Percentiles rank a stretch among this genome's conserved stretches.
Evolutionary conservation across 1,140 invertebrate genomes (phyloP).

Genomic region (Euglossa dilemma): DNA sequence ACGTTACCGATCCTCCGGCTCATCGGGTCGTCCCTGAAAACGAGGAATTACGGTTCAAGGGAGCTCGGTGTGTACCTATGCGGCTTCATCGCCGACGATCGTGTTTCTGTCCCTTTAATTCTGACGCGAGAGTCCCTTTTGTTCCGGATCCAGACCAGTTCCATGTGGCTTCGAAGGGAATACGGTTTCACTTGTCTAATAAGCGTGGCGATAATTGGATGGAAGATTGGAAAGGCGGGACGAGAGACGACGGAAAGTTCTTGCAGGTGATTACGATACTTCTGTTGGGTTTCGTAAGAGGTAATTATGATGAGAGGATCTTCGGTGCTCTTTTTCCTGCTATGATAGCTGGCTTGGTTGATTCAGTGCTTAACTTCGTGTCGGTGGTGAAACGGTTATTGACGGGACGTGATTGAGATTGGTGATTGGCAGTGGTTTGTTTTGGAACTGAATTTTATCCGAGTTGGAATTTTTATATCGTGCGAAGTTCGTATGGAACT

Average conservation of each 20-base stretch:
- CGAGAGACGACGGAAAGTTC: not conserved
- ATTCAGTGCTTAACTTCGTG: too few species aligned
- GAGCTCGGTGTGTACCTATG: not conserved
- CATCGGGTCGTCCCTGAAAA: not conserved
- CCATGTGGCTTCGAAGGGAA: not conserved
- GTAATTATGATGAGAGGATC: too few species aligned
- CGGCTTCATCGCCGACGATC: not conserved
- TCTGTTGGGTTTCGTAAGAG: not conserved
- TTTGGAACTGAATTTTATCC: too few species aligned
- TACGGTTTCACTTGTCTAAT: not conserved
- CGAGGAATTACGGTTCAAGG: constrained; percentile 21
- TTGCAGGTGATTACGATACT: not conserved
- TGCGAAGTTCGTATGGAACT: too few species aligned
- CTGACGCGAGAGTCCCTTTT: not conserved
- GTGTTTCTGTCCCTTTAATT: not conserved
- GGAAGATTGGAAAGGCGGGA: not conserved
- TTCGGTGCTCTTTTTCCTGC: too few species aligned
- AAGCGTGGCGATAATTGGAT: not conserved
- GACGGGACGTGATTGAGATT: too few species aligned
- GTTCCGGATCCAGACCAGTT: not conserved
- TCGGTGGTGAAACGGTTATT: too few species aligned
- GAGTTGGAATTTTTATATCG: too few species aligned
- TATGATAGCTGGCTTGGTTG: too few species aligned
- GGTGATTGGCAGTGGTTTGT: too few species aligned
- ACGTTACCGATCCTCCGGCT: constrained; percentile 1